These are phyloP conservation scores for Sycophila sp. DNA, from an alignment of 1,140 invertebrate genomes.

Conservation along the genomic window DNA sequence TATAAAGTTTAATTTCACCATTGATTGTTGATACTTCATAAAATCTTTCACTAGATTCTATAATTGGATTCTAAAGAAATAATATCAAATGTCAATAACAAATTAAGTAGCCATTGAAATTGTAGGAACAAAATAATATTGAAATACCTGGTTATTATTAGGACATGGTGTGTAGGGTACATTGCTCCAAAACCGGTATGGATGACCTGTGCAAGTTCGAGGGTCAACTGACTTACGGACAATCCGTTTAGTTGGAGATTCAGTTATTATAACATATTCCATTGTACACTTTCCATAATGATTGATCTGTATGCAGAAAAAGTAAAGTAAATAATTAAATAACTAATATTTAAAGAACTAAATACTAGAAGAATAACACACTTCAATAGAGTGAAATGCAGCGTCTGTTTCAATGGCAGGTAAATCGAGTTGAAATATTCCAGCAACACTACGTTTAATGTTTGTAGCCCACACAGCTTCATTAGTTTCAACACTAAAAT, in stretches of 20 bases:
- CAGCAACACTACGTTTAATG: constrained; percentile 73
- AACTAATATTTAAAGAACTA: not conserved
- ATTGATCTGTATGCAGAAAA: constrained; percentile 48
- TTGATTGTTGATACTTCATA: constrained; percentile 48
- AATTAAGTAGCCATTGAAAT: not conserved
- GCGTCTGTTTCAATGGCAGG: constrained; percentile 48
- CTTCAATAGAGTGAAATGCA: constrained; percentile 60
- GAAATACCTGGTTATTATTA: constrained; percentile 54
- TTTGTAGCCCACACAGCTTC: constrained; percentile 75
- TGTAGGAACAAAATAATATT: not conserved
- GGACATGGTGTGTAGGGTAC: constrained; percentile 58
- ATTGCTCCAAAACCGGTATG: constrained; percentile 56
- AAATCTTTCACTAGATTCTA: constrained; percentile 61
- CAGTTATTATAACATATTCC: constrained; percentile 56
- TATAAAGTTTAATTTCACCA: constrained; percentile 48
- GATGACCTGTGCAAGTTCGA: constrained; percentile 54
- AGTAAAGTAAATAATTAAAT: not conserved
- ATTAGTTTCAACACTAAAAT: constrained; percentile 57
- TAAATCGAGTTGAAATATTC: constrained; percentile 70
- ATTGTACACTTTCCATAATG: constrained; percentile 62
- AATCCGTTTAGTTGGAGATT: constrained; percentile 48
- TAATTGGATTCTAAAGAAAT: constrained; percentile 51
- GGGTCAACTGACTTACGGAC: constrained; percentile 61
- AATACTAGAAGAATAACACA: constrained; percentile 38
- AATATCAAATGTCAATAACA: not conserved